Conservation (phyloP, 2,113 vertebrate species). For the Rana temporaria region DNA sequence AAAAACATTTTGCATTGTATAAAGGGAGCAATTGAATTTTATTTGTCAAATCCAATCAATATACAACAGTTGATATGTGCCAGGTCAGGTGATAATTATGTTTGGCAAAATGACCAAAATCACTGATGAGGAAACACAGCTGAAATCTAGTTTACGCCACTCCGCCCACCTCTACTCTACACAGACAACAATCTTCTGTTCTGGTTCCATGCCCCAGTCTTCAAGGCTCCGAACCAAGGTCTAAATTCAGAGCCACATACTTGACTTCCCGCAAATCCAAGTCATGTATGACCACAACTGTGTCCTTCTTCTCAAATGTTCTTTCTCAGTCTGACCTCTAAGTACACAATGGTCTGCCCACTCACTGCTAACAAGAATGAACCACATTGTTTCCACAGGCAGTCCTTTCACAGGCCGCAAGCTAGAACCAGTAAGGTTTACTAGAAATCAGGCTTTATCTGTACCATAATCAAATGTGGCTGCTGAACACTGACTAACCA, state of each 20-base stretch:
- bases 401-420: conserved; percentile 22
- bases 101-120: conserved; percentile 42
- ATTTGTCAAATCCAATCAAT: not conserved
- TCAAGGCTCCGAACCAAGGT: conserved; percentile 37
- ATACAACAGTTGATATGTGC: not conserved
- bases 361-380: conserved; percentile 34
- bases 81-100: conserved; percentile 43
- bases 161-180: conserved; percentile 37
- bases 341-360: conserved; percentile 47
- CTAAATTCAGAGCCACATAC: conserved; percentile 50
- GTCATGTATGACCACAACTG: conserved; percentile 52
- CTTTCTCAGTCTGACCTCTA: conserved; percentile 50
- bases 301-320: conserved; percentile 51
- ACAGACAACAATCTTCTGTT: conserved; percentile 45
- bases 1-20: too few species aligned
- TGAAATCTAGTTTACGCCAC: conserved; percentile 22
- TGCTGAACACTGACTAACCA: not conserved
- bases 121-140: conserved; percentile 25
- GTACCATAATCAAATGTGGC: conserved; percentile 21
- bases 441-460: conserved; percentile 36
- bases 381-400: conserved; percentile 38
- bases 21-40: not conserved
- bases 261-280: conserved; percentile 49
- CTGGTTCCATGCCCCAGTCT: conserved; percentile 26
- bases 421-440: conserved; percentile 41